A percentile compares a stretch with the other conserved stretches of the same genome.
Conservation (phyloP, 2,797 vertebrate genomes). For the Bothrops alternatus region DNA sequence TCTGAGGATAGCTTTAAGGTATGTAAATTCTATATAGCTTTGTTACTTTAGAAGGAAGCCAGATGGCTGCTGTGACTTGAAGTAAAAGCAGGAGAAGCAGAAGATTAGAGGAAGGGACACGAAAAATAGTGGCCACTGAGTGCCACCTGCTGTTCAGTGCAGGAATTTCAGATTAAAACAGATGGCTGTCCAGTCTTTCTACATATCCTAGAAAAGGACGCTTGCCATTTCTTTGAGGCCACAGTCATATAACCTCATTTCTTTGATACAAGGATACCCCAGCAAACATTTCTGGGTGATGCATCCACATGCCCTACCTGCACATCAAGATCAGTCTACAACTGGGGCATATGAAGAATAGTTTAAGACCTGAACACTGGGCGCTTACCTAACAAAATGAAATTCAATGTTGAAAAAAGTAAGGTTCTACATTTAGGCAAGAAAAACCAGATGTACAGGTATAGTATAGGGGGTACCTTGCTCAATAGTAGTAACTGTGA, state of each 20-base stretch:
- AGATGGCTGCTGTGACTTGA: neutral
- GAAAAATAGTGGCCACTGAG: neutral
- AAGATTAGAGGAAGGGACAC: neutral
- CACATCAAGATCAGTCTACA: neutral
- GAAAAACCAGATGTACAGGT: too few species aligned
- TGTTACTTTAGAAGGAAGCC: neutral
- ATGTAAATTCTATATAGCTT: neutral
- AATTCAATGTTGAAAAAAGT: too few species aligned
- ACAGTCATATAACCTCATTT: neutral
- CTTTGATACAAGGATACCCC: neutral
- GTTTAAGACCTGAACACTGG: neutral
- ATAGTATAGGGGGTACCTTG: too few species aligned
- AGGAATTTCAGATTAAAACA: neutral
- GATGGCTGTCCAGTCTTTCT: neutral
- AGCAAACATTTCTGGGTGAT: neutral
- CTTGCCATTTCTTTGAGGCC: neutral
- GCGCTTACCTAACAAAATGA: too few species aligned
- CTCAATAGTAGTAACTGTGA: too few species aligned
- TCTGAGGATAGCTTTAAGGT: neutral
- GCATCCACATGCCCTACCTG: neutral
- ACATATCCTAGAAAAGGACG: neutral
- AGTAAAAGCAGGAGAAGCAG: neutral
- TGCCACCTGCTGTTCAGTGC: neutral
- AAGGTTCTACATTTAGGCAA: too few species aligned
- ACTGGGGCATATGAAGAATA: neutral